Percentiles rank a stretch among this genome's conserved stretches.
These are phyloP conservation scores for Macrosoma leucophasiata DNA, from an alignment of 2,888 invertebrate species.

Conservation along the genomic window DNA sequence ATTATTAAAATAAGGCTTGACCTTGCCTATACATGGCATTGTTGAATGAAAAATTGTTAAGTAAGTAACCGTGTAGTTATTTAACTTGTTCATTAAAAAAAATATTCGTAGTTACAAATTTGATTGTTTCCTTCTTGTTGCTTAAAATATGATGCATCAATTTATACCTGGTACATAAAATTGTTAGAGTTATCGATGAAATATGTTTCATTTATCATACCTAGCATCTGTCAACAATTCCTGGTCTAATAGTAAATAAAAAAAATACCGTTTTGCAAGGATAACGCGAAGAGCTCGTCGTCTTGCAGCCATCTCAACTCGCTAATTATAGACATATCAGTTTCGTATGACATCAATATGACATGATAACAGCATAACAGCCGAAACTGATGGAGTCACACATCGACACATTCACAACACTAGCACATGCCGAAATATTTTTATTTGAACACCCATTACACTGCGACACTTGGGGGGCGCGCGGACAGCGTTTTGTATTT, in stretches of 20 bases:
- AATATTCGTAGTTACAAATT: too few species aligned
- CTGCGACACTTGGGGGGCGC: slow-evolving; percentile 22
- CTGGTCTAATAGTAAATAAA: slow-evolving; percentile 13
- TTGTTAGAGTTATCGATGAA: too few species aligned
- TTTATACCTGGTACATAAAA: too few species aligned
- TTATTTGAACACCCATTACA: slow-evolving; percentile 39
- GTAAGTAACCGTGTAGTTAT: too few species aligned
- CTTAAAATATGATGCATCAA: too few species aligned
- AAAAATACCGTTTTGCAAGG: slow-evolving; percentile 68
- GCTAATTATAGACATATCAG: slow-evolving; percentile 72
- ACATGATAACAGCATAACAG: slow-evolving; percentile 57
- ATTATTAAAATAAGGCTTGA: too few species aligned
- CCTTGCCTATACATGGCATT: too few species aligned
- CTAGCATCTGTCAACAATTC: too few species aligned
- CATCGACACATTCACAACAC: slow-evolving; percentile 50
- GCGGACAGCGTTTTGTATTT: slow-evolving; percentile 8
- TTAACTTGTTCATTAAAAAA: too few species aligned
- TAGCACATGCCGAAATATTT: slow-evolving; percentile 51
- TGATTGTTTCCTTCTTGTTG: too few species aligned
- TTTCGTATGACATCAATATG: slow-evolving; percentile 59
- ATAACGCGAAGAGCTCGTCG: slow-evolving; percentile 67
- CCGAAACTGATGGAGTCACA: slow-evolving; percentile 41
- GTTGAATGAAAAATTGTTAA: too few species aligned
- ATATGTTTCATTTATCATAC: too few species aligned
- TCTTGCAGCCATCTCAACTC: slow-evolving; percentile 70